Evolutionary conservation across 2,888 invertebrate genomes (phyloP), one percentile per base, ranked within the genome.

Genomic region (Melieria omissa): DNA sequence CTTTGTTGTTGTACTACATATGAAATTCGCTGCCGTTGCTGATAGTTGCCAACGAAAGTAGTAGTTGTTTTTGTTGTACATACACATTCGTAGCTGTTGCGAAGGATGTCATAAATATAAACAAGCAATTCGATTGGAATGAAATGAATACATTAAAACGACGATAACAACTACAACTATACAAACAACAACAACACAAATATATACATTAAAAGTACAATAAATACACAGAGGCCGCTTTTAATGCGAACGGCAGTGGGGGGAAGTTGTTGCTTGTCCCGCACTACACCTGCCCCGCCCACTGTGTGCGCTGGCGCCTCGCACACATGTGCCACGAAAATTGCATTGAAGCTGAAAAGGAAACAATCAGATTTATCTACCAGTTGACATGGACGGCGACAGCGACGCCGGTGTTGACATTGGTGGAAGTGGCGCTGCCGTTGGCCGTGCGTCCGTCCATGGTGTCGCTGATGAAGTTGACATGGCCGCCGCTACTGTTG

Each of bases 41-140:
- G 49, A 49, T 49, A 49, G 10, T 10, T 49, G 12, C 49, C 9
- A n/a, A 52, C 52, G 0, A 5, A 52, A 8, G 14, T 52, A 52
- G 52, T 5, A 52, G 1, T 6, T 8, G 52, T n/a, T 5, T 52
- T n/a, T 52, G n/a, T 52, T 52, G 14, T n/a, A 52, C 5, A 52
- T 52, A 52, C 52, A 29, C 3, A 29, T 52, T n/a, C 10, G 57
- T 57, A 16, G 10, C 7, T 55, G 14, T n/a, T 55, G 55, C 9
- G 47, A 65, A 65, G 65, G 65, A 65, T 65, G 65, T 65, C 65
- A 65, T 65, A 65, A 65, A 65, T 65, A 65, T 65, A 65, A 65
- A 65, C 65, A 65, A 64, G 57, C 65, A 54, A 65, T 65, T 65
- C 65, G 65, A 65, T 65, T 57, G 57, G 29, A 57, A 57, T 57